Base-by-base conservation (phyloP, 2,113 vertebrate genomes). In the Emydocephalus ijimae region DNA sequence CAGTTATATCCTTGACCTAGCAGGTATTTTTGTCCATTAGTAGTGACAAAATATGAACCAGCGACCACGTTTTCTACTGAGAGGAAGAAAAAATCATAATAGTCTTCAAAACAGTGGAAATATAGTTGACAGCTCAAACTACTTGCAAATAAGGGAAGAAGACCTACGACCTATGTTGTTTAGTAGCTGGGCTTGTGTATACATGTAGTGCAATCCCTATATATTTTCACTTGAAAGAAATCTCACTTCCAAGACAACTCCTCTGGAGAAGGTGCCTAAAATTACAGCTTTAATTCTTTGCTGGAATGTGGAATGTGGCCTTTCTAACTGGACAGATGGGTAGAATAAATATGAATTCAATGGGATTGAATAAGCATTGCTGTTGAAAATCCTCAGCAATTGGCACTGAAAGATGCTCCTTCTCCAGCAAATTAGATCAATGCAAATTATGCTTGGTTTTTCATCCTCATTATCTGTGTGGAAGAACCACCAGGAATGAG, bases 401-500 rank as follows among this genome's bases (percentile, higher is more conserved):
- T 50, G 57, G 20, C 20, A 39, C 48, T 20, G 86, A 54, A 29
- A 50, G 86, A 54, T 69, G 14, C 55, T 54, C 69, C 9, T 61
- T 61, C 59, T 69, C 91, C 12, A 39, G 86, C 10, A 34, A 69
- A 69, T 55, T 64, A 88, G 23, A 88, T 92, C 64, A 55, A 88
- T 92, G 91, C 50, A 88, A 88, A 92, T 88, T 34, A 23, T 3
- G 59, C 21, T 88, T 52, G 48, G 24, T 61, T 91, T 91, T 87
- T 61, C 34, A 29, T 87, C 50, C 91, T 59, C 56, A 91, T 85
- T 26, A 85, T 88, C 88, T 74, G 11, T 34, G 21, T 88, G 39
- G 3, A 2, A 24, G 14, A 45, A 29, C 12, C 69, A 52, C 11
- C 18, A 34, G 48, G 18, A 12, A 14, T 45, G 86, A 55, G 55